Percentiles rank a stretch among this genome's conserved stretches.
phyloP scores from a whole-genome alignment of 1,140 invertebrate species.

The Oscheius sp. region DNA sequence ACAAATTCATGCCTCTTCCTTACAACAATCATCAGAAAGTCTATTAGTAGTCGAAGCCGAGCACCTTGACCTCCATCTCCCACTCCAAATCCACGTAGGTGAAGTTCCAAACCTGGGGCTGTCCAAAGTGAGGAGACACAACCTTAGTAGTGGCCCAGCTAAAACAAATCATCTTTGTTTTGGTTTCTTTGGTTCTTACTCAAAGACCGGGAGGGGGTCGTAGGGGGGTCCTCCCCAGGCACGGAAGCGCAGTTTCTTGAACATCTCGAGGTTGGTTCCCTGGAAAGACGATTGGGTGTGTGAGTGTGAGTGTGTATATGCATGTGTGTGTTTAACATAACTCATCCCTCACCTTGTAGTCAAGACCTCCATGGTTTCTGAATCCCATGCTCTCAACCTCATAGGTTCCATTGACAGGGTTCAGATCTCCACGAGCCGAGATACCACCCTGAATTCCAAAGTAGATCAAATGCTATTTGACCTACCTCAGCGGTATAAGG shows the following conservation, averaged over 20 bases:
- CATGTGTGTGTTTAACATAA: too few relatives aligned
- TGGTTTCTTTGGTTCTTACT: conserved; percentile 27
- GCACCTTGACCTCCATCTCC: conserved; percentile 54
- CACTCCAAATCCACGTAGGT: conserved; percentile 65
- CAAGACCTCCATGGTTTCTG: conserved; percentile 69
- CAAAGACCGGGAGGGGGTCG: conserved; percentile 60
- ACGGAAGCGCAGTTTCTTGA: conserved; percentile 65
- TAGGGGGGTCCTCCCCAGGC: conserved; percentile 68
- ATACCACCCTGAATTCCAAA: conserved; percentile 66
- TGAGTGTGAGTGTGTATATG: not conserved
- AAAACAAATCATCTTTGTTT: conserved; percentile 64
- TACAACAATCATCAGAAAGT: too few relatives aligned
- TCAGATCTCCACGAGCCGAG: conserved; percentile 57
- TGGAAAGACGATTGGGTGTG: conserved; percentile 40
- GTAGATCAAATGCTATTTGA: not conserved
- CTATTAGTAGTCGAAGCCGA: conserved; percentile 11
- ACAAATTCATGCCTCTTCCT: too few relatives aligned
- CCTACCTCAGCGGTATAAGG: conserved; percentile 72
- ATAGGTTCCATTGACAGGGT: conserved; percentile 54
- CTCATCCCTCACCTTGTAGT: conserved; percentile 66
- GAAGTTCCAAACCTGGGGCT: conserved; percentile 76
- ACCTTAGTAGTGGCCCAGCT: conserved; percentile 72
- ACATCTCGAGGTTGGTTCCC: conserved; percentile 63
- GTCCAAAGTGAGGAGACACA: conserved; percentile 71
- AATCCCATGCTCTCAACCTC: conserved; percentile 70